Conservation (phyloP, 1,140 invertebrate genomes). For the Coenobita brevimanus region DNA sequence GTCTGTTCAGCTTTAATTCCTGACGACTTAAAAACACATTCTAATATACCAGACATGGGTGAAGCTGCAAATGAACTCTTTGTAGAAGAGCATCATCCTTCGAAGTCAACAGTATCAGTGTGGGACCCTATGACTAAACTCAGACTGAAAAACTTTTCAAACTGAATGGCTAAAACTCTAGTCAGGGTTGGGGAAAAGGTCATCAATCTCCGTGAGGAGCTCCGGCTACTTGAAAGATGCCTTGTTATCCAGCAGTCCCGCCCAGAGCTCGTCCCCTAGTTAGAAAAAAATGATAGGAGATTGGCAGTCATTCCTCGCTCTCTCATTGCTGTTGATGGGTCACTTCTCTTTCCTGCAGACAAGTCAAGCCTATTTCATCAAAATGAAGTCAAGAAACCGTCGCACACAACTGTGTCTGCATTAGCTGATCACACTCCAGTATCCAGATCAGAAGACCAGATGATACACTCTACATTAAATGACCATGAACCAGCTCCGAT, state of each 20-base stretch:
- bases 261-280: constrained; percentile 15
- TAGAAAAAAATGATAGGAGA: neutral
- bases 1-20: constrained; percentile 21
- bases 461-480: constrained; percentile 7
- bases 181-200: too few relatives aligned
- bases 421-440: constrained; percentile 17
- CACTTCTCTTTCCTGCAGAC: constrained; percentile 11
- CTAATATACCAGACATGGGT: constrained; percentile 12
- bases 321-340: too few relatives aligned
- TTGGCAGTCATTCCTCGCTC: too few relatives aligned
- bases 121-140: too few relatives aligned
- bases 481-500: constrained; percentile 12
- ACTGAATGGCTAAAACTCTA: too few relatives aligned
- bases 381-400: constrained; percentile 12
- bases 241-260: constrained; percentile 9
- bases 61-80: constrained; percentile 13
- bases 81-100: neutral
- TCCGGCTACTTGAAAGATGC: too few relatives aligned
- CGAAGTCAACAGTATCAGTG: too few relatives aligned
- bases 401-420: neutral
- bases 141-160: too few relatives aligned
- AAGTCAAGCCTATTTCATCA: constrained; percentile 18
- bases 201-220: too few relatives aligned
- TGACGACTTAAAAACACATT: constrained; percentile 15
- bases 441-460: constrained; percentile 15